Base-by-base conservation (phyloP, 2,888 invertebrate genomes). In the Netelia virgata region DNA sequence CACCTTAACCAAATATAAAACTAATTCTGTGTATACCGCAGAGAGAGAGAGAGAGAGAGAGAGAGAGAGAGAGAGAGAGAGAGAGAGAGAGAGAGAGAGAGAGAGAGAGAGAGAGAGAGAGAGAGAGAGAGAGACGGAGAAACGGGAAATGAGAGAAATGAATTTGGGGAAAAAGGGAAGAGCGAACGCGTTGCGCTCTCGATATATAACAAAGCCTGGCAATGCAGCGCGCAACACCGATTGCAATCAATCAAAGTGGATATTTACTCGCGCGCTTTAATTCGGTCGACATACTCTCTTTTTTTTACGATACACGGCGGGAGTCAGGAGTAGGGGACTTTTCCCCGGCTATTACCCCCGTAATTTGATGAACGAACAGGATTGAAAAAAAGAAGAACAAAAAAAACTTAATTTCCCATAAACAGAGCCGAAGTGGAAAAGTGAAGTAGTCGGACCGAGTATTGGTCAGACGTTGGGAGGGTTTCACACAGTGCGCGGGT, bases 201-300 rank as follows among this genome's bases (percentile, higher is more conserved):
- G 82, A 55, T 82, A 78, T 74, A 76, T 77, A 78, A 82, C 75
- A 63, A 23, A 74, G 66, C 59, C 50, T 3, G 59, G 9, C n/a
- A 16, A 43, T 59, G 36, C 11, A 28, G 41, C 41, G 6, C n/a
- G 41, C 41, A 43, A 41, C 57, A 57, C 73, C 82, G 84, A 86
- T 86, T 85, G 82, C 82, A 86, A 90, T 90, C 88, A 88, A 90
- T 90, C 90, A 89, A 89, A 86, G 87, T 86, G 74, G 82, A 86
- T 88, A 88, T 89, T 89, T 87, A 87, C 88, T 86, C 85, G 70
- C 63, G 47, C 53, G 50, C 74, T 73, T 69, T 73, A 68, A 82
- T 79, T 79, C 76, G 75, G 70, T 80, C 76, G 69, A 78, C 73
- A 79, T 20, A 55, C 10, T 55, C 8, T 20, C 10, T 43, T 61